Conservation (phyloP, 2,888 invertebrate genomes). For the Cantharis lateralis region DNA sequence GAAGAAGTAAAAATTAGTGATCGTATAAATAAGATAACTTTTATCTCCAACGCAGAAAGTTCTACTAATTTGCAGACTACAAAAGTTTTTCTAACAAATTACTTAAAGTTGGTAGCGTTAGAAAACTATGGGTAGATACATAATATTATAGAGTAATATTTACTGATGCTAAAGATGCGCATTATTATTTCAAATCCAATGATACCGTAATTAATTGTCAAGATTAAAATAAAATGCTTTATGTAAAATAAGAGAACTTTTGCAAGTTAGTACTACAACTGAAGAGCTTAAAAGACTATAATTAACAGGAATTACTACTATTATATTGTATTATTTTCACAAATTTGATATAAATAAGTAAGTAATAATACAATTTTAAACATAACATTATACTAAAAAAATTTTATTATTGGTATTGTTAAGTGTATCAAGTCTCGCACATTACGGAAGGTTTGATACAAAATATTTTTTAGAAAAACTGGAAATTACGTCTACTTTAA, state of each 20-base stretch:
- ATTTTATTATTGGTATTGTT: too few species aligned
- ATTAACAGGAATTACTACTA: too few species aligned
- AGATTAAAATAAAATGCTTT: not conserved
- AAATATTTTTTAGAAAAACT: too few species aligned
- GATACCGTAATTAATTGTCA: not conserved
- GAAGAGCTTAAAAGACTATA: too few species aligned
- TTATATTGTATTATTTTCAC: too few species aligned
- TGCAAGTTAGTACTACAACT: not conserved
- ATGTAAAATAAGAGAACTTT: not conserved
- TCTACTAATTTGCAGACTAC: not conserved
- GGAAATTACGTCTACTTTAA: too few species aligned
- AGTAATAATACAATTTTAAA: too few species aligned
- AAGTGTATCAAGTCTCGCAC: too few species aligned
- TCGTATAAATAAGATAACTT: not conserved
- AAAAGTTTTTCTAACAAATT: not conserved
- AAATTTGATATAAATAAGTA: too few species aligned
- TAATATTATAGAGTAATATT: not conserved
- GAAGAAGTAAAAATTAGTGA: not conserved
- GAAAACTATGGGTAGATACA: not conserved
- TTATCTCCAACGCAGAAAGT: not conserved
- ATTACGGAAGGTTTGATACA: too few species aligned
- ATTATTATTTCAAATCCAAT: not conserved
- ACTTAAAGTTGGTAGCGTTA: not conserved
- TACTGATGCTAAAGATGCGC: not conserved
- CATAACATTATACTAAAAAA: too few species aligned